Conservation (phyloP, 2,797 vertebrate species). For the Argentina silus region DNA sequence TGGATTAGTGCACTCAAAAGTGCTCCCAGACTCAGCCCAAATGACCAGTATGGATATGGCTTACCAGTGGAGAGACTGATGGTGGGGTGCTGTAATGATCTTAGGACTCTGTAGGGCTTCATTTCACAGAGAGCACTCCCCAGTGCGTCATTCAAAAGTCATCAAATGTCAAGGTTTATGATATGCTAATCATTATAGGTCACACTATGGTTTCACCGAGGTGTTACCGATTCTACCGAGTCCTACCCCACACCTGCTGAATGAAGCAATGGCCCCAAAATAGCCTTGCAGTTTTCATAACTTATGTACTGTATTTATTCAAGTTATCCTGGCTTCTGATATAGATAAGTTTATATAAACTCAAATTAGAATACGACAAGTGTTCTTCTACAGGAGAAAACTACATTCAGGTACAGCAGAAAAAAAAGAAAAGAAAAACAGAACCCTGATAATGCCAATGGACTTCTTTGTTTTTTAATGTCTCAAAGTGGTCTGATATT, state of each 20-base stretch:
- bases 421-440: neutral
- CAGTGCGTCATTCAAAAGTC: neutral
- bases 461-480: neutral
- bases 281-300: neutral
- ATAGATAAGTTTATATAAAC: neutral
- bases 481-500: neutral
- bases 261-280: neutral
- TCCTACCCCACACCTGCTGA: neutral
- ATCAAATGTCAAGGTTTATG: conserved; percentile 15
- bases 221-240: neutral
- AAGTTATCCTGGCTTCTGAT: neutral
- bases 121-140: conserved; percentile 2
- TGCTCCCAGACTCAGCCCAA: neutral
- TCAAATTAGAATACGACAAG: neutral
- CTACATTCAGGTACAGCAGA: neutral
- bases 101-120: neutral
- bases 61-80: neutral
- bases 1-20: neutral
- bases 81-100: neutral
- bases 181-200: neutral
- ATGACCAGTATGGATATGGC: too few relatives aligned
- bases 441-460: neutral
- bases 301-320: neutral
- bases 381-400: too few relatives aligned
- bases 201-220: neutral